Evolutionary conservation across 2,113 vertebrate genomes (phyloP), one percentile per base, ranked within the genome.

Genomic region (Corythoichthys haematopterus): DNA sequence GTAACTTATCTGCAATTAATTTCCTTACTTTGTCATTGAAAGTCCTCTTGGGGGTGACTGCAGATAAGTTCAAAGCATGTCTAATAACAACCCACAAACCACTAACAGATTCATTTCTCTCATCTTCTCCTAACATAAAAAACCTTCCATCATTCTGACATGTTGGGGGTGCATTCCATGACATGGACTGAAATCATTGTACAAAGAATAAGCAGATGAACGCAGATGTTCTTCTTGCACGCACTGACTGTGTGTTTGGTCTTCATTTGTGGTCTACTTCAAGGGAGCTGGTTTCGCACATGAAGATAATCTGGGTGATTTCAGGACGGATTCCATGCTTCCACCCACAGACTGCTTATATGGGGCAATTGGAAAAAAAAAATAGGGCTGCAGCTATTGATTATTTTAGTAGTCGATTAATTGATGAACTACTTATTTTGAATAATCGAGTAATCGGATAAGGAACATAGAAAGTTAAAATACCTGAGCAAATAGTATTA

Each of bases 51-150:
- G 36, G 64, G 57, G 16, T 43, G 16, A 65, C 45, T 46, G 58
- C 50, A 38, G 63, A 36, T 2, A 43, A 68, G 67, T 75, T 86
- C 80, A 81, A 88, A 82, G 80, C 52, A 60, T 13, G 60, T 5
- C 52, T n/a, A 2, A 68, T 58, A 76, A 84, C 80, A 75, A 84
- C 78, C 75, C 74, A 69, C 72, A 78, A 80, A 80, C 61, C 50
- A 46, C 59, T 16, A 83, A 64, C 66, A 80, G 68, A 74, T 64
- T 72, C 10, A 76, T 66, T 68, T 80, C 9, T 6, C 9, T 57
- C 74, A 62, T 80, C 70, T 80, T 78, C 70, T 74, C 43, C 11
- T 81, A 74, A 60, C 75, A 75, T 77, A 47, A 65, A 47, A 57
- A 70, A 66, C 50, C 72, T 60, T 72, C 67, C 75, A 75, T 80